Evolutionary conservation across 1,140 invertebrate genomes (phyloP), one percentile per base, ranked within the genome.

Genomic region (Gonioctena quinquepunctata): DNA sequence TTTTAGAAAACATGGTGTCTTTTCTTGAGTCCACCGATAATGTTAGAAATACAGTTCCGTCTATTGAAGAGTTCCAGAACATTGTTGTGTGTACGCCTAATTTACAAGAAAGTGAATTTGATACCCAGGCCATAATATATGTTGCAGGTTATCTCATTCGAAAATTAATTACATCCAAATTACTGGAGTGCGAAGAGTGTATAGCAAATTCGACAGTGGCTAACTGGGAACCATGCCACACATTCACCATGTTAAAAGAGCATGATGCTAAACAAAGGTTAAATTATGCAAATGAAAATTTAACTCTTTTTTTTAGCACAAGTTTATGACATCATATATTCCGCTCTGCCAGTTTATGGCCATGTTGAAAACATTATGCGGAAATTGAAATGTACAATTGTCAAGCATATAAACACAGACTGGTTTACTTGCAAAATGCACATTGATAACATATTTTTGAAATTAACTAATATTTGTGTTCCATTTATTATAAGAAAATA

Each of bases 1-100:
- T 52, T 26, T 52, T 64, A 49, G 59, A 52, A 8, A 69, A 69
- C 52, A 16, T 69, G 67, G 28, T 42, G 28, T 7, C 28, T 42
- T 42, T 42, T 42, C 28, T 42, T 11, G 28, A 42, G 28, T 42
- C 28, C 28, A 42, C 28, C 13, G 28, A 33, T 33, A 33, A 33
- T 33, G 28, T 33, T 6, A 33, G 13, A 8, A 33, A 33, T 33
- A 33, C 28, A 33, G 13, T 33, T 33, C 28, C 28, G 28, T 8
- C 13, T 33, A 33, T 33, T 33, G 28, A 42, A 42, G 28, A 42
- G 28, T 42, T 42, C 8, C 6, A n/a, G 28, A 42, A 42, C n/a
- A 42, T 42, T 42, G n/a, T 11, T 42, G 28, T 42, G 28, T 42
- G 8, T 42, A 11, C 28, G 28, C 28, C 28, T 11, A 42, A 11